A percentile compares a stretch with the other conserved stretches of the same genome.
Conservation (phyloP, 2,888 invertebrate species). For the Caenorhabditis afra region DNA sequence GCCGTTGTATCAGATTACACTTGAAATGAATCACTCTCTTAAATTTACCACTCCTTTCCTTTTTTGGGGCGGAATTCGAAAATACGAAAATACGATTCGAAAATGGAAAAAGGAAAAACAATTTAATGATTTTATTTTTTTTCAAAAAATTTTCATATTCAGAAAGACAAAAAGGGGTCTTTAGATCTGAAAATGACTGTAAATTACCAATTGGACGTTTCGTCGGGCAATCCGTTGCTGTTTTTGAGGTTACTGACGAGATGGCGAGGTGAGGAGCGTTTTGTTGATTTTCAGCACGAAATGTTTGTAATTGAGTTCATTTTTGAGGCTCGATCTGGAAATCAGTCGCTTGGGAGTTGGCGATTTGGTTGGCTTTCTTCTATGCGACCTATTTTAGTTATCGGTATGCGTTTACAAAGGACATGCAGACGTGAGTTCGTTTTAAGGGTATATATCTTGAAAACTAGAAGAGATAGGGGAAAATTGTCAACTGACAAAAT, state of each 20-base stretch:
- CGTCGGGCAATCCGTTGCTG: slow-evolving; percentile 66
- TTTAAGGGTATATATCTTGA: slow-evolving; percentile 55
- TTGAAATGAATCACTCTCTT: too few species aligned
- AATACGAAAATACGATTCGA: not conserved
- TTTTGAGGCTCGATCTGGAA: slow-evolving; percentile 72
- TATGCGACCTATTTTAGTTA: slow-evolving; percentile 67
- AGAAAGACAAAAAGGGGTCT: too few species aligned
- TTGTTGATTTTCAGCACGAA: too few species aligned
- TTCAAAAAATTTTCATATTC: slow-evolving; percentile 3
- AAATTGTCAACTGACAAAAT: too few species aligned
- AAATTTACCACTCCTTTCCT: too few species aligned
- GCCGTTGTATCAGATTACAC: too few species aligned
- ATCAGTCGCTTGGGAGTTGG: slow-evolving; percentile 70
- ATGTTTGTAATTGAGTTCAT: too few species aligned
- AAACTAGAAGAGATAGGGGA: too few species aligned
- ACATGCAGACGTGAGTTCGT: slow-evolving; percentile 52
- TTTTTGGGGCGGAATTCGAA: too few species aligned
- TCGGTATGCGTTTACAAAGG: slow-evolving; percentile 56
- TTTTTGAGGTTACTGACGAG: slow-evolving; percentile 70
- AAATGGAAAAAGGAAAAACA: not conserved
- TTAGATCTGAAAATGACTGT: too few species aligned
- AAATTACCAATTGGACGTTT: slow-evolving; percentile 75
- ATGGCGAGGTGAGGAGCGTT: slow-evolving; percentile 73
- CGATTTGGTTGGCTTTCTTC: slow-evolving; percentile 68
- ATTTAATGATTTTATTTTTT: not conserved